Conservation (phyloP, 1,140 invertebrate genomes). For the Zaprionus vittiger region DNA sequence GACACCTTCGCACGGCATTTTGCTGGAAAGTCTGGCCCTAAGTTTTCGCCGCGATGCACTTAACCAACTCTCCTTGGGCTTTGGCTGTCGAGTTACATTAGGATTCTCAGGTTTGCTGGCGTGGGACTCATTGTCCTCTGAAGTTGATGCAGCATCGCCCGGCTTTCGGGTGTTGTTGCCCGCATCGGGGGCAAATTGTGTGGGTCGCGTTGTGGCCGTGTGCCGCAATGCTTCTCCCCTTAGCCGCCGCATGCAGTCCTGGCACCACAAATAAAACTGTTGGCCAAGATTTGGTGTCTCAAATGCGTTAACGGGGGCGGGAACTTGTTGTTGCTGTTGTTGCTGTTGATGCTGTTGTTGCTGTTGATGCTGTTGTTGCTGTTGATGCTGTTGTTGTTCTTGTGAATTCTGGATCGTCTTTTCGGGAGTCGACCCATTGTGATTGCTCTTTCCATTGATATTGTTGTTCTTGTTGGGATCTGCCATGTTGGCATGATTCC, state of each 20-base stretch:
- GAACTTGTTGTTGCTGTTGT: too few relatives aligned
- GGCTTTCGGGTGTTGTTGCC: conserved; percentile 13
- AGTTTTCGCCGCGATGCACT: not conserved
- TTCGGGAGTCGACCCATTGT: not conserved
- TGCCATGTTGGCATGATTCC: conserved; percentile 70
- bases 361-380: not conserved
- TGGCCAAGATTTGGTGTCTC: conserved; percentile 12
- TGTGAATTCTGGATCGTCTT: conserved; percentile 35
- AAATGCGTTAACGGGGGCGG: conserved; percentile 1
- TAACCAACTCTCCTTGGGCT: not conserved
- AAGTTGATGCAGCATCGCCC: not conserved
- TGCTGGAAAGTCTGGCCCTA: not conserved
- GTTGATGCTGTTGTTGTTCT: not conserved
- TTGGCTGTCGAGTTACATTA: too few relatives aligned
- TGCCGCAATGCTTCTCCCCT: conserved; percentile 53
- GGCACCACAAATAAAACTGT: conserved; percentile 41
- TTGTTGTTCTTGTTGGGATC: conserved; percentile 50
- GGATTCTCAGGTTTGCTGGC: too few relatives aligned
- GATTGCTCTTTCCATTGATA: conserved; percentile 12
- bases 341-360: not conserved
- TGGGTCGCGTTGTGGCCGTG: conserved; percentile 62
- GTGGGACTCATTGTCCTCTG: not conserved
- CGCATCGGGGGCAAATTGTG: conserved; percentile 23
- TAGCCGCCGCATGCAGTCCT: conserved; percentile 42
- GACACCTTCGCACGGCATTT: conserved; percentile 20